Evolutionary conservation across 1,140 invertebrate species (phyloP), one percentile per base, ranked within the genome.

Genomic region (Euura lappo): DNA sequence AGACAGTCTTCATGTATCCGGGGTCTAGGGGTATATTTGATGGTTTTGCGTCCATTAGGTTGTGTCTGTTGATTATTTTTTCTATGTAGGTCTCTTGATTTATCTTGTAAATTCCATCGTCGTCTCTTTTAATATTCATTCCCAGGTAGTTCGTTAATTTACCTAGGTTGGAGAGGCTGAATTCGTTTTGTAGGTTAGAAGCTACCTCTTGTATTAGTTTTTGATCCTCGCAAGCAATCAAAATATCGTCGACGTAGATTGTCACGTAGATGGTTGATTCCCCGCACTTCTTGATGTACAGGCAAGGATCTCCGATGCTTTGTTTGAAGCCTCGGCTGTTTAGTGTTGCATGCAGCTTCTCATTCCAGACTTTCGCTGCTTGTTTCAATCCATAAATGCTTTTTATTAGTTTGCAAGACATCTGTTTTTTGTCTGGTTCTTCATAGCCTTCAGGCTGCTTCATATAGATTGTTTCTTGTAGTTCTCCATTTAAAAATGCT

Each of bases 371-470:
- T 64, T 76, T 70, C 10, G 78, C 76, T 3, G 76, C 79, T 75
- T 83, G 81, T 68, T 81, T 83, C 7, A 81, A 70, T 4, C 78
- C 70, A 43, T 71, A 71, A 11, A 71, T 65, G 46, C 82, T 81
- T 68, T 75, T 76, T 2, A 80, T 60, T 60, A 65, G 13, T 64
- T 60, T 13, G 43, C 70, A 71, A 3, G 4, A 45, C 70, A 47
- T 60, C 6, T n/a, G 6, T 4, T 2, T 42, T 64, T 42, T 13
- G 28, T 28, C 70, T 11, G 44, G n/a, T 11, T 69, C 10, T 11
- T 60, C 28, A 43, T 71, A 71, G 28, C 47, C 46, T 42, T 28
- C 46, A 60, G 70, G 70, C 44, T 64, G 70, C 28, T 44, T 45
- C 70, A 71, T 71, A 65, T 71, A 4, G 7, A 65, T 71, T 42